Evolutionary conservation across 2,113 vertebrate genomes (phyloP).

Genomic region (Panthera tigris): DNA sequence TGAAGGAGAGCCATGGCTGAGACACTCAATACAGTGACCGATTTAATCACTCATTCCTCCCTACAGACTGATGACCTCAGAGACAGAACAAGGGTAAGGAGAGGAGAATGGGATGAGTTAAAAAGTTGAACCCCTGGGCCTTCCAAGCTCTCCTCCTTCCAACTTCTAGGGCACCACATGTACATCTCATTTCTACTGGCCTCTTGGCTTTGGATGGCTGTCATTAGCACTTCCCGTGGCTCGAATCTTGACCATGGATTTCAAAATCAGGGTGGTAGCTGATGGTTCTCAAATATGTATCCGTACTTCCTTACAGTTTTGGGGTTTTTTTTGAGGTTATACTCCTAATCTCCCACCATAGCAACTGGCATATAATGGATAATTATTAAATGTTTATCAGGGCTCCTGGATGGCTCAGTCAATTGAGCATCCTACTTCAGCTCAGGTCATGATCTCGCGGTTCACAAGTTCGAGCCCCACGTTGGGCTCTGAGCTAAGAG

Average conservation of each 20-base stretch:
- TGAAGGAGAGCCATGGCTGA: background rate
- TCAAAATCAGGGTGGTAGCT: conserved; percentile 24
- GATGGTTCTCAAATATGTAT: background rate
- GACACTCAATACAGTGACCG: background rate
- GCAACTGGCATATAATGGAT: background rate
- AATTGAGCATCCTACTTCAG: too few species aligned
- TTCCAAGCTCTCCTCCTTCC: background rate
- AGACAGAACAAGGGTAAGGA: conserved; percentile 1
- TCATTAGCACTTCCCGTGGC: background rate
- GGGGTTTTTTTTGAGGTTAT: background rate
- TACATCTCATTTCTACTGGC: conserved; percentile 36
- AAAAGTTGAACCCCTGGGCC: background rate
- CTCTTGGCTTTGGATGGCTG: background rate
- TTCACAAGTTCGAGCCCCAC: too few species aligned
- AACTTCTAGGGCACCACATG: background rate
- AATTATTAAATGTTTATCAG: conserved; percentile 18
- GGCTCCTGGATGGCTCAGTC: too few species aligned
- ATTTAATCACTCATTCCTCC: background rate
- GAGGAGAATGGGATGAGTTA: conserved; percentile 12
- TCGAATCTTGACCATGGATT: conserved; percentile 25
- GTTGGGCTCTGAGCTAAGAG: too few species aligned
- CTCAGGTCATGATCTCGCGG: too few species aligned
- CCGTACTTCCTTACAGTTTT: background rate
- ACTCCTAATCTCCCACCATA: background rate
- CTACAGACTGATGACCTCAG: background rate